Evolutionary conservation across 2,888 invertebrate species (phyloP).

Genomic region (Drosophila paracracens): DNA sequence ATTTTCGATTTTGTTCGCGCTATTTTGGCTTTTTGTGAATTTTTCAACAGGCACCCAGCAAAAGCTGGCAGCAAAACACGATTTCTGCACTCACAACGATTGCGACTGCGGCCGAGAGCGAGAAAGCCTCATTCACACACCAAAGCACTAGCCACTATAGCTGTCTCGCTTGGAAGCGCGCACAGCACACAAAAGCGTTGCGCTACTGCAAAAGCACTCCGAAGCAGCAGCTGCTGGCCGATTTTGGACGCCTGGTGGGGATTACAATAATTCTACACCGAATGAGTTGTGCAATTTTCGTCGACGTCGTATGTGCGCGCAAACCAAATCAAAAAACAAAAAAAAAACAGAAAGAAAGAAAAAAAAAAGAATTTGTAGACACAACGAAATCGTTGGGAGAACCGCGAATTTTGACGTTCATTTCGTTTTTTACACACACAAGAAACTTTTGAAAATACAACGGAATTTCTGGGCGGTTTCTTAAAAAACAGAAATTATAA

Average conservation of each 20-base stretch:
- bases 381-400: constrained; percentile 55
- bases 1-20: constrained; percentile 74
- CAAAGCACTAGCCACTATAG: constrained; percentile 37
- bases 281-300: constrained; percentile 80
- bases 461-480: constrained; percentile 18
- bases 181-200: constrained; percentile 8
- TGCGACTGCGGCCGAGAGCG: constrained; percentile 17
- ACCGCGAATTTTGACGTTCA: not conserved
- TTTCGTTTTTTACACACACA: constrained; percentile 18
- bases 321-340: constrained; percentile 23
- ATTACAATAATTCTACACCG: constrained; percentile 85
- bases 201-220: constrained; percentile 61
- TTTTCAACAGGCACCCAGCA: constrained; percentile 70
- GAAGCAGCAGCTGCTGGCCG: constrained; percentile 24
- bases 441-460: constrained; percentile 23
- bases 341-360: not conserved
- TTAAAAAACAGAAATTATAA: constrained; percentile 8
- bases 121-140: constrained; percentile 18
- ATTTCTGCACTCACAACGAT: constrained; percentile 33
- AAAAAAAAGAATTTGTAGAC: constrained; percentile 47
- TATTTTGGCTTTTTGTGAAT: constrained; percentile 81
- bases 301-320: constrained; percentile 49
- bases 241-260: constrained; percentile 80
- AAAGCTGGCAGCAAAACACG: constrained; percentile 29
- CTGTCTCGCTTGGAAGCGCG: constrained; percentile 44